Conservation (phyloP, 2,888 invertebrate species). For the Conomelus anceps region DNA sequence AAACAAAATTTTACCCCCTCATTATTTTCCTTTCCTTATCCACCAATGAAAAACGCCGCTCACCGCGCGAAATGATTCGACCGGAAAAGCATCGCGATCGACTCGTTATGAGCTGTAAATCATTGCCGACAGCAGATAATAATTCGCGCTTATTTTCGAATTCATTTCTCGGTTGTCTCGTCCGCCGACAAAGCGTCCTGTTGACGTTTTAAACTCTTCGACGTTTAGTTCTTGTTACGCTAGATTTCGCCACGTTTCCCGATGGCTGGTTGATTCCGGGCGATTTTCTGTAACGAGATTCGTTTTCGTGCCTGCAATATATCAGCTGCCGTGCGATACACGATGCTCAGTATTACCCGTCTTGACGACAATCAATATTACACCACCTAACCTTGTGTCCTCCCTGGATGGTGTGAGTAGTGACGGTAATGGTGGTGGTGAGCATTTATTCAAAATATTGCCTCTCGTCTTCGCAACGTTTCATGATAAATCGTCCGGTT, state of each 20-base stretch:
- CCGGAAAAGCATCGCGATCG: neutral
- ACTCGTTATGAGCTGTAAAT: neutral
- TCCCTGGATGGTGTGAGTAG: neutral
- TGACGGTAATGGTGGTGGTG: neutral
- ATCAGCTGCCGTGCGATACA: too few relatives aligned
- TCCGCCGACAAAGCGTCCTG: too few relatives aligned
- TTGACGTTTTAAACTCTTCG: neutral
- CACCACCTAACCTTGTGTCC: neutral
- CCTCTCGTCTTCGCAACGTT: neutral
- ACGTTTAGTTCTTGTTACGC: neutral
- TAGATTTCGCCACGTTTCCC: neutral
- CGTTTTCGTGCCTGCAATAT: neutral
- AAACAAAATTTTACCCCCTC: neutral
- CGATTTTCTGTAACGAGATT: neutral
- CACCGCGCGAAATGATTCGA: neutral
- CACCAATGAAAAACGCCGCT: neutral
- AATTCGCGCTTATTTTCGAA: too few relatives aligned
- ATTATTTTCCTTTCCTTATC: neutral
- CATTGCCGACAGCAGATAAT: neutral
- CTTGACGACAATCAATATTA: neutral
- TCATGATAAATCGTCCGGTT: neutral
- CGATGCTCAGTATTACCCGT: neutral
- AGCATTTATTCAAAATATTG: neutral
- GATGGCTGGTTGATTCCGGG: too few relatives aligned
- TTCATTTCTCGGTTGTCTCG: neutral